These are phyloP conservation scores for roundworm (Caenorhabditis elegans) DNA, from an alignment of 1,140 invertebrate genomes.

Conservation along the genomic window DNA sequence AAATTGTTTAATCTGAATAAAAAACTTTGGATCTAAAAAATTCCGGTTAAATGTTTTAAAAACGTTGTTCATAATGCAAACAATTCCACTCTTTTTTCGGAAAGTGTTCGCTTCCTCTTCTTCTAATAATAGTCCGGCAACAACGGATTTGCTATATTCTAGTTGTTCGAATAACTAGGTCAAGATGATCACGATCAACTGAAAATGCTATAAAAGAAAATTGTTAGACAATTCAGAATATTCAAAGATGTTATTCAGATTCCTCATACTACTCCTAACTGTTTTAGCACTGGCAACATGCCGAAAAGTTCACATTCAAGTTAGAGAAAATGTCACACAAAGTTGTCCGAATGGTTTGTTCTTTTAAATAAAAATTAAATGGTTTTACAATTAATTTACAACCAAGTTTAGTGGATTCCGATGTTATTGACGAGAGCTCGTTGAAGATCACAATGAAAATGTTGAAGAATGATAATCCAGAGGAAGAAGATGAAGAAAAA, in stretches of 20 bases:
- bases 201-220: background rate
- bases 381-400: background rate
- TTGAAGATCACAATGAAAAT: slow-evolving; percentile 22
- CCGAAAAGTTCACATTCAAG: slow-evolving; percentile 20
- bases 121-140: background rate
- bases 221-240: background rate
- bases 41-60: too few species aligned
- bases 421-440: slow-evolving; percentile 5
- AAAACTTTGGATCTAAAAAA: too few species aligned
- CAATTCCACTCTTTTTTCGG: slow-evolving; percentile 21
- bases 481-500: slow-evolving; percentile 12
- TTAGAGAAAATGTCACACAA: slow-evolving; percentile 3
- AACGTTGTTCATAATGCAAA: background rate
- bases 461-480: slow-evolving; percentile 14
- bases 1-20: too few species aligned
- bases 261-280: background rate
- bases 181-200: slow-evolving; percentile 29
- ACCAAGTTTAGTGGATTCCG: background rate
- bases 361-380: background rate
- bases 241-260: background rate
- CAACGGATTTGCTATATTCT: background rate
- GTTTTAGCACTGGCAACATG: background rate
- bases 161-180: slow-evolving; percentile 10
- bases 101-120: slow-evolving; percentile 7
- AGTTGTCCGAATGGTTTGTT: slow-evolving; percentile 9